Percentiles rank a stretch among this genome's conserved stretches.
These are phyloP conservation scores for Reinhardtius hippoglossoides DNA, from an alignment of 2,113 vertebrate genomes.

Conservation along the genomic window DNA sequence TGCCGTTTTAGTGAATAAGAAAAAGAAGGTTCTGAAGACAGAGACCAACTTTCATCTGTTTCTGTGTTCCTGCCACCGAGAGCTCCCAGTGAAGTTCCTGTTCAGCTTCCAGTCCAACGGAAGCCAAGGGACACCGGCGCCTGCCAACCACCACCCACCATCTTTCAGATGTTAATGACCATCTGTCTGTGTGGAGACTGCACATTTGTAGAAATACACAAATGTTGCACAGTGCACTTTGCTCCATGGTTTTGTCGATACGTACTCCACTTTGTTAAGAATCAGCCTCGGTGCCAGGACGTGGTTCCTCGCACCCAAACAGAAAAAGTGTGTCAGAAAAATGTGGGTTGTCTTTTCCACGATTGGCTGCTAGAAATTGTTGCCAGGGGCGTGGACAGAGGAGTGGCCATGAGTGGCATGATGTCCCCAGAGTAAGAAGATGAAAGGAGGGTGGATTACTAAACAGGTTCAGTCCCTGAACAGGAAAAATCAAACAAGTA, in stretches of 20 bases:
- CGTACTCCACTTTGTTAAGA: not conserved
- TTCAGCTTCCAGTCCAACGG: constrained; percentile 75
- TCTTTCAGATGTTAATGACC: constrained; percentile 50
- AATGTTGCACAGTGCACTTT: constrained; percentile 11
- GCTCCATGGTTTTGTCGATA: not conserved
- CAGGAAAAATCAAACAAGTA: not conserved
- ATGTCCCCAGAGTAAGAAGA: not conserved
- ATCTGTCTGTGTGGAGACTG: constrained; percentile 12
- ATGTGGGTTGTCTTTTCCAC: constrained; percentile 1
- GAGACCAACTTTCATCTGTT: not conserved
- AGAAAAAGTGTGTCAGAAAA: constrained; percentile 44
- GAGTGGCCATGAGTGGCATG: not conserved
- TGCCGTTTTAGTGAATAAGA: not conserved
- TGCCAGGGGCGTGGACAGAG: not conserved
- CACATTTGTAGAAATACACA: constrained; percentile 19
- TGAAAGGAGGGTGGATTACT: not conserved
- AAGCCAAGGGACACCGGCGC: constrained; percentile 81
- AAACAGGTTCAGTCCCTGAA: not conserved
- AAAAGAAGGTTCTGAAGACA: not conserved
- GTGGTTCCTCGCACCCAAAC: constrained; percentile 9
- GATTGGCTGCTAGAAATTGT: not conserved
- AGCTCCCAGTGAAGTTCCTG: constrained; percentile 1
- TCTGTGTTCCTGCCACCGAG: constrained; percentile 17
- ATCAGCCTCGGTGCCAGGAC: not conserved
- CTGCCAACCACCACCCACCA: constrained; percentile 22